Evolutionary conservation across 2,888 invertebrate genomes (phyloP), one percentile per base, ranked within the genome.

Genomic region (Galeopsomyia nigrocyanea): DNA sequence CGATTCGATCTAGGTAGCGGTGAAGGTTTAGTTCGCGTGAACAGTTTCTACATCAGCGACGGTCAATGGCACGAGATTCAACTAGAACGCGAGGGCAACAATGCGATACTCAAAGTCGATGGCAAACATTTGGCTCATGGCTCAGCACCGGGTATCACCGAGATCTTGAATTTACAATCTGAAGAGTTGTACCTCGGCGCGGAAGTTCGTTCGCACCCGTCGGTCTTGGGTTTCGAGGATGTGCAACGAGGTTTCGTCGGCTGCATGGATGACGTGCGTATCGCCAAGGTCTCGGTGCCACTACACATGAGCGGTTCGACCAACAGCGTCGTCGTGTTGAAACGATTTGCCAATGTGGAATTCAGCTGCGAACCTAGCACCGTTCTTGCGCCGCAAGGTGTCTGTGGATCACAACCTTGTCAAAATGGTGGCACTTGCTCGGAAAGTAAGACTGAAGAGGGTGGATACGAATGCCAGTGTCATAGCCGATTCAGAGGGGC

Each of bases 1-100:
- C 91, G 95, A 77, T 96, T 97, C 89, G 95, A 98, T 85, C 90
- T 97, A 78, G 98, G 98, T 21, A 94, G 94, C 77, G 98, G 98
- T 7, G 94, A 94, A 86, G 96, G 95, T 50, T 87, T 93, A 67
- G 93, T 96, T 46, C 90, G 93, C 75, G 93, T 95, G 1, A 90
- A 92, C 46, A 92, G 92, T 71, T 88, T 92, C n/a, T 91, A 91
- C 80, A 90, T 95, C n/a, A 92, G 93, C 39, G 95, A 96, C 83
- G 95, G 95, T 6, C 90, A 91, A 78, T 96, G 96, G 96, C 96
- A 96, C 84, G 91, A 92, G 78, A 89, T 92, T 39, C 89, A 92
- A 53, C 88, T 98, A 73, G 95, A 96, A 85, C 90, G 96, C 31
- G 92, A 94, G 79, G 93, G 94, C 31, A 95, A 93, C 80, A 91